Conservation (phyloP, 2,797 vertebrate genomes). For the Argya squamiceps region DNA sequence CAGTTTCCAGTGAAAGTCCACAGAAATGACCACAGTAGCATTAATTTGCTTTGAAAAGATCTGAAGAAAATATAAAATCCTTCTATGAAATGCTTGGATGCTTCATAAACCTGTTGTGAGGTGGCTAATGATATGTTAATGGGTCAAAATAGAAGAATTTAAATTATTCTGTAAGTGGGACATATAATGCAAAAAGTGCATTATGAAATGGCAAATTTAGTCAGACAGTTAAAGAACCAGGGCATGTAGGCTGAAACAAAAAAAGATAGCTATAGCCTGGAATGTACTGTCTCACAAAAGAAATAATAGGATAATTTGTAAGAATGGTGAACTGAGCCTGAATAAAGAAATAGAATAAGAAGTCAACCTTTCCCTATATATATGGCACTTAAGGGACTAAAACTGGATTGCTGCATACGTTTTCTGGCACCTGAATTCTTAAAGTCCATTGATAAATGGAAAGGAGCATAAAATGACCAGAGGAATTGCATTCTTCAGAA, state of each 20-base stretch:
- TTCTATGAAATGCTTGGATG: neutral
- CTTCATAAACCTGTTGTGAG: neutral
- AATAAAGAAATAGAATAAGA: neutral
- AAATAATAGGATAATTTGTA: neutral
- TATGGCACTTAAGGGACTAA: neutral
- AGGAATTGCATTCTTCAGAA: neutral
- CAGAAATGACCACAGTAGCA: neutral
- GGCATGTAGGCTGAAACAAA: neutral
- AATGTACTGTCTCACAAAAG: neutral
- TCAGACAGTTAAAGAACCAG: neutral
- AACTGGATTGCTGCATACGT: neutral
- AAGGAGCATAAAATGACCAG: neutral
- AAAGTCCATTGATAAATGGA: neutral
- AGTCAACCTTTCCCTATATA: neutral
- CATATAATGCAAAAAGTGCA: neutral
- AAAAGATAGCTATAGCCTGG: neutral
- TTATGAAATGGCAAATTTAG: conserved; percentile 3
- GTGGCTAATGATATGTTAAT: neutral
- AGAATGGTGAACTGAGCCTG: neutral
- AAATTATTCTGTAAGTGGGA: neutral
- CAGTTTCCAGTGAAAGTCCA: neutral
- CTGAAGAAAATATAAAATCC: neutral
- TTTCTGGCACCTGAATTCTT: neutral
- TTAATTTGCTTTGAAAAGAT: neutral
- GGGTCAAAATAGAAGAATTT: neutral